Percentiles rank a stretch among this genome's conserved stretches.
These are phyloP conservation scores for Trissolcus japonicus DNA, from an alignment of 2,888 invertebrate species.

Conservation along the genomic window DNA sequence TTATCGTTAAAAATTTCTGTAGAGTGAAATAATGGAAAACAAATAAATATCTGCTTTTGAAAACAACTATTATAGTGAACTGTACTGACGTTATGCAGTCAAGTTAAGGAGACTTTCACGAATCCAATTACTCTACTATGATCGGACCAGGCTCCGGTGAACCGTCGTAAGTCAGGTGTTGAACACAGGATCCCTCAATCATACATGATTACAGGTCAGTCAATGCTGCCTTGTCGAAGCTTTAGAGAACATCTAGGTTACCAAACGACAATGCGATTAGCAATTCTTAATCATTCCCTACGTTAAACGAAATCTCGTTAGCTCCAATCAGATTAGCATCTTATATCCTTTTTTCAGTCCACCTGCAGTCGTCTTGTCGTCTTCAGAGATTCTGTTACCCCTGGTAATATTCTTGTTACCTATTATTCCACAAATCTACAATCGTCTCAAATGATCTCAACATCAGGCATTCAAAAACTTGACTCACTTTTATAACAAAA, in stretches of 20 bases:
- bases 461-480: no score
- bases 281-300: slow-evolving; percentile 30
- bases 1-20: no score
- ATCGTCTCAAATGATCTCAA: no score
- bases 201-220: slow-evolving; percentile 41
- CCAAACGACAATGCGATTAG: slow-evolving; percentile 40
- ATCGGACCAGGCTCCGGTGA: slow-evolving; percentile 13
- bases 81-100: not conserved
- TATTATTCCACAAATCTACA: no score
- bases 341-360: slow-evolving; percentile 19
- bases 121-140: slow-evolving; percentile 33
- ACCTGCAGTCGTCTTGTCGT: slow-evolving; percentile 15
- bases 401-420: slow-evolving; percentile 9
- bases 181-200: slow-evolving; percentile 38
- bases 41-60: not conserved
- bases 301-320: slow-evolving; percentile 32
- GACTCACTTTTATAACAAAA: no score
- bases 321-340: slow-evolving; percentile 33
- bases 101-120: slow-evolving; percentile 12
- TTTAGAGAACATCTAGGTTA: slow-evolving; percentile 18
- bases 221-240: slow-evolving; percentile 10
- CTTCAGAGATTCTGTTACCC: slow-evolving; percentile 25
- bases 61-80: not conserved
- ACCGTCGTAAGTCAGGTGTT: slow-evolving; percentile 37
- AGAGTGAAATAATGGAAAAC: no score